phyloP scores from a whole-genome alignment of 2,797 vertebrate species.

The Sebastes melanostomus region DNA sequence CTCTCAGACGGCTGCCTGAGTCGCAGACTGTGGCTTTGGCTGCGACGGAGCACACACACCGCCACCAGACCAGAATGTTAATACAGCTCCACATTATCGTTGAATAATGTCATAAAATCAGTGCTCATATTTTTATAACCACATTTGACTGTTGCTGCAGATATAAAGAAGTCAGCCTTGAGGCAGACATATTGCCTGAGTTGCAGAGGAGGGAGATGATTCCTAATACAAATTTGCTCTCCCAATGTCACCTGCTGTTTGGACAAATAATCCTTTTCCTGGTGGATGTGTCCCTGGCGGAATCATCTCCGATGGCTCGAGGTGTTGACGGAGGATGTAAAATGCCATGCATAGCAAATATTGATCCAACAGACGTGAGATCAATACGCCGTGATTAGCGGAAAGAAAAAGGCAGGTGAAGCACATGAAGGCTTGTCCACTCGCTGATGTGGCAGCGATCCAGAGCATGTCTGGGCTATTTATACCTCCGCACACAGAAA shows the following conservation, averaged over 20 bases:
- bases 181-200: conserved; percentile 56
- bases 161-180: conserved; percentile 59
- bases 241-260: conserved; percentile 60
- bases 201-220: background rate
- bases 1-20: conserved; percentile 43
- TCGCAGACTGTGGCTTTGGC: conserved; percentile 34
- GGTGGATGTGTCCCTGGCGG: conserved; percentile 47
- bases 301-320: conserved; percentile 29
- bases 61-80: conserved; percentile 62
- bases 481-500: conserved; percentile 14
- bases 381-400: conserved; percentile 67
- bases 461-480: conserved; percentile 12
- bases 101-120: conserved; percentile 61
- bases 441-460: conserved; percentile 5
- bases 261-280: conserved; percentile 60
- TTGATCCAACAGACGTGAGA: conserved; percentile 54
- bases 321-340: conserved; percentile 58
- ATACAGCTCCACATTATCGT: conserved; percentile 40
- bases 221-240: conserved; percentile 59
- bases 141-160: conserved; percentile 56
- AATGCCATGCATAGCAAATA: conserved; percentile 68
- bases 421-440: conserved; percentile 25
- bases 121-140: conserved; percentile 59
- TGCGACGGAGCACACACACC: conserved; percentile 15
- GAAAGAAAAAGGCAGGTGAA: conserved; percentile 55